A percentile compares a stretch with the other conserved stretches of the same genome.
Conservation (phyloP, 1,140 invertebrate genomes). For the Drosophila eugracilis region DNA sequence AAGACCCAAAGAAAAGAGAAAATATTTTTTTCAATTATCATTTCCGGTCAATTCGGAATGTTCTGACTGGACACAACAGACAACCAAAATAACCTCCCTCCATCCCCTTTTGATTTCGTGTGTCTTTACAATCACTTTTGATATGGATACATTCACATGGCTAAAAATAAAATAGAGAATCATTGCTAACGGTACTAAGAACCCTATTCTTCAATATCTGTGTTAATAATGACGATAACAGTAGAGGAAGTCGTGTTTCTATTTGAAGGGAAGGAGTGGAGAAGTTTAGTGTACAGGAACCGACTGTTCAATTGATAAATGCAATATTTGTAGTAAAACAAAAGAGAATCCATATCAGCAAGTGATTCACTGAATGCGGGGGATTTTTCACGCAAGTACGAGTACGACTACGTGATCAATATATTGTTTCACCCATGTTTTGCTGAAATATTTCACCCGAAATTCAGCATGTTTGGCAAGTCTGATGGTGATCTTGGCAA, state of each 20-base stretch:
- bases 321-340: slow-evolving; percentile 33
- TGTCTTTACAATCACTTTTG: slow-evolving; percentile 43
- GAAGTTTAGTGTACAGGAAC: slow-evolving; percentile 18
- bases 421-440: slow-evolving; percentile 9
- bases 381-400: slow-evolving; percentile 7
- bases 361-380: slow-evolving; percentile 32
- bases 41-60: slow-evolving; percentile 70
- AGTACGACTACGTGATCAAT: slow-evolving; percentile 31
- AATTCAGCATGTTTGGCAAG: slow-evolving; percentile 24
- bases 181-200: slow-evolving; percentile 41
- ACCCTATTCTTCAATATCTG: slow-evolving; percentile 10
- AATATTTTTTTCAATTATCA: slow-evolving; percentile 79
- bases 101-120: slow-evolving; percentile 7
- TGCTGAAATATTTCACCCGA: slow-evolving; percentile 3
- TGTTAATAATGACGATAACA: slow-evolving; percentile 35
- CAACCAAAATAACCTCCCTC: slow-evolving; percentile 1
- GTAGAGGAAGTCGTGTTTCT: slow-evolving; percentile 54
- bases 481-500: slow-evolving; percentile 32
- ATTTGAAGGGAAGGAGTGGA: slow-evolving; percentile 3
- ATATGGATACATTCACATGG: slow-evolving; percentile 46
- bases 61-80: slow-evolving; percentile 29
- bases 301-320: slow-evolving; percentile 44
- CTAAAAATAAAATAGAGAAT: slow-evolving; percentile 40
- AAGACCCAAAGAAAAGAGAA: slow-evolving; percentile 61
- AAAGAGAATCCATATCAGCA: slow-evolving; percentile 59